Base-by-base conservation (phyloP, 35 echinoderm and acorn worm species). In the Apostichopus parvimensis region DNA sequence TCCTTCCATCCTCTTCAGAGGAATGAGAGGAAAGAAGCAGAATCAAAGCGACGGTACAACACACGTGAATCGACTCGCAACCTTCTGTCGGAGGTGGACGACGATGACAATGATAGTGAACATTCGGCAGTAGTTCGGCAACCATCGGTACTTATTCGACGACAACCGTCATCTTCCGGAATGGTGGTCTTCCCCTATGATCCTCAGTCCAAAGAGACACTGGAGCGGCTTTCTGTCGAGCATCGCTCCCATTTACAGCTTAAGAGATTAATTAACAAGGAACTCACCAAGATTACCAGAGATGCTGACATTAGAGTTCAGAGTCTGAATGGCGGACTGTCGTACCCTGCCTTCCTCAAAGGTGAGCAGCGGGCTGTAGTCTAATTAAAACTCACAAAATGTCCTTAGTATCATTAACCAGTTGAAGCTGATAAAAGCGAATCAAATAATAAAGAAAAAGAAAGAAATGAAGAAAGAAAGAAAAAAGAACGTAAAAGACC, bases 101-200 rank as follows among this genome's bases (percentile, higher is more conserved):
- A 57, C 9, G 89, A 91, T 10, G 54, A 91, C 56, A 73, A 91
- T 64, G 72, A 64, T 57, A 52, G 14, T 0, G 55, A 91, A 17
- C 59, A 73, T 6, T 6, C 79, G 6, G 53, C n/a, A 53, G 25
- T 77, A 0, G 71, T 75, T n/a, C 71, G 71, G 20, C 77, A 78
- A 22, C 72, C 89, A 17, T 91, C 89, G 4, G 76, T 91, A 13
- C 53, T 68, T 22, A 91, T 78, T 18, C 89, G 71, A 22, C 89
- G 89, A 10, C 89, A 91, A 14, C 89, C 89, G 53, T 91, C 89
- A 54, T 78, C 89, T 8, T 61, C 89, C 4, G 72, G 72, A 23
- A 78, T 91, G 72, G 71, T 79, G 53, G 71, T 91, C 53, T 91
- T 91, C 22, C 89, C 89, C 21, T 91, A 78, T 22, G 89, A 91